Evolutionary conservation across 64 coral and sea anemone species (phyloP), one percentile per base, ranked within the genome.

Genomic region (Montipora sp.): DNA sequence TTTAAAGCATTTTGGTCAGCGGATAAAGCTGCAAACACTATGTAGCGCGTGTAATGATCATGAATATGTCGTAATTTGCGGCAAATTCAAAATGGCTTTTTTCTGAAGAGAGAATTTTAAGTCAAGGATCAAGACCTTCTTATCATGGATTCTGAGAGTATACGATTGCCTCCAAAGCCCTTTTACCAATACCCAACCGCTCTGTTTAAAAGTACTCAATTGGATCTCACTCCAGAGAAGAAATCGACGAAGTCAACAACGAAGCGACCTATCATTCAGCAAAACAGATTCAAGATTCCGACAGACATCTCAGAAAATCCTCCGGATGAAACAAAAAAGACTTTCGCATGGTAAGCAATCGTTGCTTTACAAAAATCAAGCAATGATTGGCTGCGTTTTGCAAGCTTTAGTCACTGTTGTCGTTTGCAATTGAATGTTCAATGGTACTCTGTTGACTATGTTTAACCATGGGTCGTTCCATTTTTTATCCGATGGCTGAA

Each of bases 201-300:
- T 10, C 13, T 89, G 51, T 90, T 91, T 51, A 87, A 79, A 18
- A 97, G 78, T 89, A 59, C 95, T 19, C 89, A 89, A 53, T 47
- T 97, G 22, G 91, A 97, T 63, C 94, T 97, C 73, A 97, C 95
- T 72, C 95, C 95, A 13, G 95, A 89, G 18, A 94, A 97, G 81
- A 83, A 90, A 77, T 58, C 80, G 58, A 24, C 87, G 8, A 92
- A 59, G 79, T 7, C 45, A 73, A 15, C 58, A 93, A 82, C 73
- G 66, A 72, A 21, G 27, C 12, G 69, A 72, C 12, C 48, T 36
- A 73, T 8, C 11, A 57, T 8, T 57, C 6, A 47, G 61, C 66
- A 90, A 57, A 87, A 73, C 23, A 18, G 22, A 14, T 47, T n/a
- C 13, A 51, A 48, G 44, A 66, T 48, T 50, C 8, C 71, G 73